phyloP scores from a whole-genome alignment of 2,797 vertebrate genomes.

The Champsocephalus gunnari region DNA sequence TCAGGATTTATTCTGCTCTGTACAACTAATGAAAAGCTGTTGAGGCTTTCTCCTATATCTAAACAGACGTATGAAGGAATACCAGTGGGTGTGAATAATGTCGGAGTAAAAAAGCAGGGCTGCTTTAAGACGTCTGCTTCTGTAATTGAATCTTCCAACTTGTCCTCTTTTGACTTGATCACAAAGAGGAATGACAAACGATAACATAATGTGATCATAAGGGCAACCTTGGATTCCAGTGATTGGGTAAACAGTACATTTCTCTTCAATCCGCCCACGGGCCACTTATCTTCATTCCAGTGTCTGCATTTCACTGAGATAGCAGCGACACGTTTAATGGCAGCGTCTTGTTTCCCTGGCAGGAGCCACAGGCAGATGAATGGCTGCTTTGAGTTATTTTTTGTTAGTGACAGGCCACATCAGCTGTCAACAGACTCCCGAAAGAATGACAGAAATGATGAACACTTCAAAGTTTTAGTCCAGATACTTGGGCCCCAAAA shows the following conservation, averaged over 20 bases:
- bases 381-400: slow-evolving; percentile 16
- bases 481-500: neutral
- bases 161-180: slow-evolving; percentile 24
- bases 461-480: neutral
- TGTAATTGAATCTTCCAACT: slow-evolving; percentile 42
- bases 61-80: neutral
- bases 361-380: slow-evolving; percentile 3
- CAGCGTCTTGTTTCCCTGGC: neutral
- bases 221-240: slow-evolving; percentile 16
- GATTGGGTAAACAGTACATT: slow-evolving; percentile 21
- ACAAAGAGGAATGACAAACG: slow-evolving; percentile 3
- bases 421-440: neutral
- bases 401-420: slow-evolving; percentile 6
- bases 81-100: too few relatives aligned
- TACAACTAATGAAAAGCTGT: neutral
- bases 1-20: neutral
- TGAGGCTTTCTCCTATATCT: neutral
- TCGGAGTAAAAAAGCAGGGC: neutral
- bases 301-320: slow-evolving; percentile 29
- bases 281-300: slow-evolving; percentile 25
- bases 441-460: neutral
- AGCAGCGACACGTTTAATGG: slow-evolving; percentile 34
- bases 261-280: slow-evolving; percentile 12
- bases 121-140: slow-evolving; percentile 33
- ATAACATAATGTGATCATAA: neutral